Conservation (phyloP, 2,113 vertebrate genomes). For the Paradisaea rubra region DNA sequence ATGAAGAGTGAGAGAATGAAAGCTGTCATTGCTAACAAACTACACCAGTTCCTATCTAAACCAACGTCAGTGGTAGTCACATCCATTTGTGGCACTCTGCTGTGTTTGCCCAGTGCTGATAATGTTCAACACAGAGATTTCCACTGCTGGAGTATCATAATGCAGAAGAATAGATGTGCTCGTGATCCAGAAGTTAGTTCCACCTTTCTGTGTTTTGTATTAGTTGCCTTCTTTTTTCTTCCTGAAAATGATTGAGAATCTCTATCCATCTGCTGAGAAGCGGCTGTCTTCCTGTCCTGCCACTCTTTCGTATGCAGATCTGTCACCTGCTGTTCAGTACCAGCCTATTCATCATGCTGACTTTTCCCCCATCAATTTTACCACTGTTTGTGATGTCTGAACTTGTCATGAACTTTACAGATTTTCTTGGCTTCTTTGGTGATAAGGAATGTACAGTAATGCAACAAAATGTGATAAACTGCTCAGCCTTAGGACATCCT, state of each 20-base stretch:
- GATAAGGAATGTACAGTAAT: neutral
- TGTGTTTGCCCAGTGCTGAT: neutral
- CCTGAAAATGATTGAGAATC: conserved; percentile 63
- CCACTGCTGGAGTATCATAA: neutral
- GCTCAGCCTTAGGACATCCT: neutral
- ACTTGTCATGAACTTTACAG: conserved; percentile 27
- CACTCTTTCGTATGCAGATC: conserved; percentile 38
- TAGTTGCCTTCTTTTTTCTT: neutral
- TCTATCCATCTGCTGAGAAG: conserved; percentile 62
- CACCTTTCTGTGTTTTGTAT: neutral
- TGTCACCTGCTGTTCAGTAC: conserved; percentile 52
- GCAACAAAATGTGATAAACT: neutral
- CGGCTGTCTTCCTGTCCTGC: conserved; percentile 55
- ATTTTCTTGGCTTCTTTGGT: conserved; percentile 30
- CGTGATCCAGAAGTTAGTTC: neutral
- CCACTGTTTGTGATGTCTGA: conserved; percentile 35
- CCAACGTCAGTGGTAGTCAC: neutral
- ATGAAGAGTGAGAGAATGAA: neutral
- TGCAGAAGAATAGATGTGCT: neutral
- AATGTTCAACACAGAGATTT: neutral
- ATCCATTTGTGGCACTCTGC: neutral
- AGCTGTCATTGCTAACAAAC: neutral
- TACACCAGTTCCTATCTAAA: neutral
- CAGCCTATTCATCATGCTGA: conserved; percentile 63
- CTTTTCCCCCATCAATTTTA: conserved; percentile 53